A percentile compares a stretch with the other conserved stretches of the same genome.
phyloP scores from a whole-genome alignment of 2,113 vertebrate species.

The Pantherophis guttatus region DNA sequence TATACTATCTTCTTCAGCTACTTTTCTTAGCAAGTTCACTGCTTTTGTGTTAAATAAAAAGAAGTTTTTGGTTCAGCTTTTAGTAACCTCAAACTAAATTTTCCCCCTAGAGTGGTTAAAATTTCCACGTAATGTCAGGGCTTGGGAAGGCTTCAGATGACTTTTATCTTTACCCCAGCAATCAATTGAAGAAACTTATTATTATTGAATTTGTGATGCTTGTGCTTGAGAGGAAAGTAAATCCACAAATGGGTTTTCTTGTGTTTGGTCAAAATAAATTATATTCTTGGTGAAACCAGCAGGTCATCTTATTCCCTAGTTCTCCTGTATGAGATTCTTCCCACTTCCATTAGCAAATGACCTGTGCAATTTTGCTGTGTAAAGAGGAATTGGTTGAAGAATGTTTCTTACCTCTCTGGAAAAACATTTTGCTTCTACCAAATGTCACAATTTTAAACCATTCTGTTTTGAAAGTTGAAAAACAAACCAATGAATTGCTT shows the following conservation, averaged over 20 bases:
- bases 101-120: neutral
- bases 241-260: neutral
- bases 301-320: conserved; percentile 27
- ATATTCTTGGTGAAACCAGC: conserved; percentile 14
- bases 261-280: conserved; percentile 16
- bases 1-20: neutral
- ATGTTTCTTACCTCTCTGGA: neutral
- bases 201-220: conserved; percentile 23
- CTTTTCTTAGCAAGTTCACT: neutral
- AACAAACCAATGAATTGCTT: neutral
- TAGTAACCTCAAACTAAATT: conserved; percentile 20
- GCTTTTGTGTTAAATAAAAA: neutral
- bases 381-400: conserved; percentile 7
- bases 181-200: conserved; percentile 3
- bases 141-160: conserved; percentile 2
- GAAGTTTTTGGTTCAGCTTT: conserved; percentile 31
- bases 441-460: conserved; percentile 2
- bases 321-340: conserved; percentile 16
- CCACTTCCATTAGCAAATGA: conserved; percentile 11
- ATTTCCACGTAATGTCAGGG: conserved; percentile 3
- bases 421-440: neutral
- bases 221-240: conserved; percentile 1
- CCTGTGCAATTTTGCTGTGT: conserved; percentile 2
- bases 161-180: conserved; percentile 18
- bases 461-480: neutral